Evolutionary conservation across 2,888 invertebrate genomes (phyloP).

Genomic region (Ormyrus labotus): DNA sequence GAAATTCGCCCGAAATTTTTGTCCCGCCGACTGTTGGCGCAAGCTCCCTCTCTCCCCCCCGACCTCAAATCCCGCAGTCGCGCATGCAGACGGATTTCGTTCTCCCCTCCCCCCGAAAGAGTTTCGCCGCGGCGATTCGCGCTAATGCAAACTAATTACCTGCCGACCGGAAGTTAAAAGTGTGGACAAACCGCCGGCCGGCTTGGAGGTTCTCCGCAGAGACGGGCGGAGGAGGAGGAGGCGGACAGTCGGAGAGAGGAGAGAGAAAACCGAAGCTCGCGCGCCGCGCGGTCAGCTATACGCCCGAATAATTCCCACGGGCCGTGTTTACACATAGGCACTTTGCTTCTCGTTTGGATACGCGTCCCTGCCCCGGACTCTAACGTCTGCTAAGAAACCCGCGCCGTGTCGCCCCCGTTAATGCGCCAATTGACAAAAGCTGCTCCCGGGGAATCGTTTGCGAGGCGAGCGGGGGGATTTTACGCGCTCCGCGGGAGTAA

Average conservation of each 20-base stretch:
- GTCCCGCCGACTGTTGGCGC: neutral
- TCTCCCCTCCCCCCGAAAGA: neutral
- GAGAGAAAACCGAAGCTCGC: neutral
- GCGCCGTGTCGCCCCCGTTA: no score
- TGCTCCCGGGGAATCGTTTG: no score
- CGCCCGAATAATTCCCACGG: constrained; percentile 62
- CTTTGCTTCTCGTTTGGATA: no score
- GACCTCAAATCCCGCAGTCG: neutral
- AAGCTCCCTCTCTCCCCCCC: no score
- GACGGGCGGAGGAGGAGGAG: neutral
- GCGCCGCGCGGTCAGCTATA: constrained; percentile 15
- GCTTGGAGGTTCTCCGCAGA: constrained; percentile 32
- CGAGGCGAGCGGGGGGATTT: no score
- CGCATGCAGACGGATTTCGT: neutral
- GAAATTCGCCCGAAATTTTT: constrained; percentile 10
- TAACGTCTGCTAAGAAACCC: no score
- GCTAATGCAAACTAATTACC: constrained; percentile 72
- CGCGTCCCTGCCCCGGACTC: no score
- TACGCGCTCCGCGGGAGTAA: no score
- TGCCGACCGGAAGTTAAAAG: constrained; percentile 69
- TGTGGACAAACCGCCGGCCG: constrained; percentile 65
- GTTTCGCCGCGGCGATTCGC: constrained; percentile 60
- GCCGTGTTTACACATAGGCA: no score
- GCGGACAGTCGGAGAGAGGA: neutral
- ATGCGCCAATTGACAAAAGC: no score